Conservation (phyloP, 2,888 invertebrate species). For the Xanthostigma xanthostigma region DNA sequence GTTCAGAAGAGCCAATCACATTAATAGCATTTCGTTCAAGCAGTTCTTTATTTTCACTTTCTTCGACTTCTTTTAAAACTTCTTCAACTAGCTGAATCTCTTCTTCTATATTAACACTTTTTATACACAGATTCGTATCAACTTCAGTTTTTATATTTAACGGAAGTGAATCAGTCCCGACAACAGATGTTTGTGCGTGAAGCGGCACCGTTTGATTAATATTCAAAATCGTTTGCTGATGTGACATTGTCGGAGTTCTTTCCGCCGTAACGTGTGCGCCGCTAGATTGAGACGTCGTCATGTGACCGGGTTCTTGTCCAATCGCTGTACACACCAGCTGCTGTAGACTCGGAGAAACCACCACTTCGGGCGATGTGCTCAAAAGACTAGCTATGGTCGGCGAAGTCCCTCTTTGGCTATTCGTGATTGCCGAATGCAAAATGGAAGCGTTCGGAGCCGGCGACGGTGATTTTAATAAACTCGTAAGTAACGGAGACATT, state of each 20-base stretch:
- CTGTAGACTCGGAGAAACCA: conserved; percentile 32
- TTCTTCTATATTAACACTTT: conserved; percentile 3
- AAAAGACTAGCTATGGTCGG: conserved; percentile 40
- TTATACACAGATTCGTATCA: neutral
- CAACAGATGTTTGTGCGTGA: neutral
- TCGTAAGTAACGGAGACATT: conserved; percentile 63
- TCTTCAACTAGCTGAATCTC: conserved; percentile 5
- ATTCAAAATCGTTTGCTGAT: neutral
- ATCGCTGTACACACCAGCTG: conserved; percentile 34
- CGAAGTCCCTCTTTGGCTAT: conserved; percentile 26
- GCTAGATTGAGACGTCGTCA: neutral
- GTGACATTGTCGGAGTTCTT: conserved; percentile 56
- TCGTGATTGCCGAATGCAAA: conserved; percentile 27
- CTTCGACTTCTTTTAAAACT: conserved; percentile 6
- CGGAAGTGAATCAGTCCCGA: no score
- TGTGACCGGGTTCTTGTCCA: conserved; percentile 20
- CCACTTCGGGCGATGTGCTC: conserved; percentile 26
- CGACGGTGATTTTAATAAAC: conserved; percentile 59
- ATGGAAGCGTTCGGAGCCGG: conserved; percentile 30
- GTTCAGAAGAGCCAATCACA: no score
- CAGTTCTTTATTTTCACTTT: conserved; percentile 2
- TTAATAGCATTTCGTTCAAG: conserved; percentile 1
- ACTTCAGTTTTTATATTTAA: conserved; percentile 1
- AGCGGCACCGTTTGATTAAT: neutral
- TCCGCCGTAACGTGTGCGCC: conserved; percentile 41